Base-by-base conservation (phyloP, 2,113 vertebrate genomes). In the Sapajus apella region DNA sequence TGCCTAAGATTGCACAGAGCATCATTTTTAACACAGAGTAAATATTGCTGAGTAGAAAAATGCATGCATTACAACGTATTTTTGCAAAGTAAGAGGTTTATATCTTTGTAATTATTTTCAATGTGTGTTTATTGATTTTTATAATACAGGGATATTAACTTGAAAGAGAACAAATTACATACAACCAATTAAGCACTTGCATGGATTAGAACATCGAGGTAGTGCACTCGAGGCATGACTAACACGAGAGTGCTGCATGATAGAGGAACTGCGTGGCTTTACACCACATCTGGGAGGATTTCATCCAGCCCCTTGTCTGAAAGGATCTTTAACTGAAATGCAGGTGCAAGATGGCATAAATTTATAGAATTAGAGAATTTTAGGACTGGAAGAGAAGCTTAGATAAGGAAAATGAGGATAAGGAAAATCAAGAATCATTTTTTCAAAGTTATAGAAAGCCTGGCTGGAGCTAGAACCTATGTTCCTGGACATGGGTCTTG, bases 111-210 rank as follows among this genome's bases (percentile, higher is more conserved):
- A 97, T 98, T 97, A 98, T 98, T 98, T 98, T 93, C 96, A 96
- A 90, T 97, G 89, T 97, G 96, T 97, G 97, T 96, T 98, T 97
- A 97, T 98, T 98, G 97, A 97, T 97, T 97, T 97, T 98, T 97
- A 96, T 97, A 96, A 97, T 79, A 94, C 97, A 95, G 77, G 92
- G 96, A 89, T 97, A 98, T 98, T 98, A 98, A 97, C 96, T 98
- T 97, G 97, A 98, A 98, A 98, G 96, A 94, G 96, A 97, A 97
- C 97, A 98, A 97, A 97, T 98, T 97, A 96, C 94, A 95, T 93
- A 96, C 97, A 97, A 97, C 96, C 97, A 97, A 98, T 98, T 97
- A 97, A 97, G 95, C 84, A 90, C 92, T 98, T 96, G 97, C 96
- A 90, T 90, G 97, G 97, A 97, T 97, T 97, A 97, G 96, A 92